A percentile compares a stretch with the other conserved stretches of the same genome.
phyloP scores from a whole-genome alignment of 2,888 invertebrate genomes.

The Leptopilina syphax region DNA sequence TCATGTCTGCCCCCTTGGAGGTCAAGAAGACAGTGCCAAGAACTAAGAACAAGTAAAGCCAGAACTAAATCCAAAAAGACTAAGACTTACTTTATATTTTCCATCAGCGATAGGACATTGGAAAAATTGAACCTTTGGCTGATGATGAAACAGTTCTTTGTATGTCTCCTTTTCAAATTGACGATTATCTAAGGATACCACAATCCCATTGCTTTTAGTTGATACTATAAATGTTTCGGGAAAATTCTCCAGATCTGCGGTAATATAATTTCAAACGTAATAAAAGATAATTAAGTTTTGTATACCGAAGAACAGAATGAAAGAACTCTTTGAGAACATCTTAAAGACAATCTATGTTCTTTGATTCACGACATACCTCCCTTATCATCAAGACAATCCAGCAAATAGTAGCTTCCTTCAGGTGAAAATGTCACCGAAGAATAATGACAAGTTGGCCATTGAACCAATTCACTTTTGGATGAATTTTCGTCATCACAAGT shows the following conservation, averaged over 20 bases:
- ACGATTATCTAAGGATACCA: not conserved
- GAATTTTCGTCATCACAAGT: not conserved
- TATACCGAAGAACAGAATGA: not conserved
- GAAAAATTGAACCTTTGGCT: not conserved
- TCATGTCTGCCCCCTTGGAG: too few species aligned
- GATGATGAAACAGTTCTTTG: not conserved
- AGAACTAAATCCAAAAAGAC: too few species aligned
- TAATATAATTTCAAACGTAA: not conserved
- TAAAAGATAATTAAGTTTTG: not conserved
- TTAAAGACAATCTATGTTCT: too few species aligned
- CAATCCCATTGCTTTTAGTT: not conserved
- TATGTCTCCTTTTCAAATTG: not conserved
- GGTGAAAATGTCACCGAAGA: conserved; percentile 20
- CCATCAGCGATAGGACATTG: conserved; percentile 2
- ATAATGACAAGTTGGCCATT: not conserved
- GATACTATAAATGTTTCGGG: not conserved
- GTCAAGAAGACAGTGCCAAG: too few species aligned
- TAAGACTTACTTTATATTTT: not conserved
- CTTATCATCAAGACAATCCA: conserved; percentile 1
- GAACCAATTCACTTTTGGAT: not conserved
- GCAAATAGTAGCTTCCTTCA: conserved; percentile 12
- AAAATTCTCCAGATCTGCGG: not conserved
- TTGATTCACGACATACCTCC: not conserved
- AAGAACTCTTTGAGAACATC: too few species aligned
- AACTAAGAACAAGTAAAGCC: too few species aligned